Evolutionary conservation across 1,140 invertebrate species (phyloP).

Genomic region (Venustaconcha ellipsiformis): DNA sequence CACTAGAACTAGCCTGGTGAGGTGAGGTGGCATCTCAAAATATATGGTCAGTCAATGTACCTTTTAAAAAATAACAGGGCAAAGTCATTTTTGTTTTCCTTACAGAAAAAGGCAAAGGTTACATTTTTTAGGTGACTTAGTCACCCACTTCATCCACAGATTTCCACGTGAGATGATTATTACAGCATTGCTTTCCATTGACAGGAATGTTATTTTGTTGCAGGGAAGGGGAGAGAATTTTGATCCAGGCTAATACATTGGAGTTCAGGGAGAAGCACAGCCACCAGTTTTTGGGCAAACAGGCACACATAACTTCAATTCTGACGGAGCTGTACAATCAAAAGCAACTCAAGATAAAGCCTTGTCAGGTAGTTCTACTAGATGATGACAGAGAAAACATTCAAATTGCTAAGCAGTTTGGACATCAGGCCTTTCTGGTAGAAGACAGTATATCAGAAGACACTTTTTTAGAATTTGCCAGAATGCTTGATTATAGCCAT

Average conservation of each 20-base stretch:
- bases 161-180: too few relatives aligned
- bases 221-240: slow-evolving; percentile 40
- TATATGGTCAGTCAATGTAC: too few relatives aligned
- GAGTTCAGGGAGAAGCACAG: slow-evolving; percentile 47
- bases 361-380: slow-evolving; percentile 54
- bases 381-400: slow-evolving; percentile 60
- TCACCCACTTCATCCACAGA: too few relatives aligned
- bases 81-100: too few relatives aligned
- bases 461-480: slow-evolving; percentile 43
- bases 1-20: too few relatives aligned
- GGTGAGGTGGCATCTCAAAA: too few relatives aligned
- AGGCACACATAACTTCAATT: slow-evolving; percentile 59
- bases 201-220: slow-evolving; percentile 28
- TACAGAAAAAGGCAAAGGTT: too few relatives aligned
- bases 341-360: slow-evolving; percentile 47
- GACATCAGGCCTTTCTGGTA: slow-evolving; percentile 52
- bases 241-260: slow-evolving; percentile 48
- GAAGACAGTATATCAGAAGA: slow-evolving; percentile 49
- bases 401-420: slow-evolving; percentile 48
- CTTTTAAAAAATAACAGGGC: too few relatives aligned
- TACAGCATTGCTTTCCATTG: too few relatives aligned
- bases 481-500: slow-evolving; percentile 22
- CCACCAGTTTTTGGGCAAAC: slow-evolving; percentile 52
- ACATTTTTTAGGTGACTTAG: too few relatives aligned
- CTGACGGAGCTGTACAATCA: slow-evolving; percentile 52